Evolutionary conservation across 2,113 vertebrate genomes (phyloP), one percentile per base, ranked within the genome.

Genomic region (Pavo muticus): DNA sequence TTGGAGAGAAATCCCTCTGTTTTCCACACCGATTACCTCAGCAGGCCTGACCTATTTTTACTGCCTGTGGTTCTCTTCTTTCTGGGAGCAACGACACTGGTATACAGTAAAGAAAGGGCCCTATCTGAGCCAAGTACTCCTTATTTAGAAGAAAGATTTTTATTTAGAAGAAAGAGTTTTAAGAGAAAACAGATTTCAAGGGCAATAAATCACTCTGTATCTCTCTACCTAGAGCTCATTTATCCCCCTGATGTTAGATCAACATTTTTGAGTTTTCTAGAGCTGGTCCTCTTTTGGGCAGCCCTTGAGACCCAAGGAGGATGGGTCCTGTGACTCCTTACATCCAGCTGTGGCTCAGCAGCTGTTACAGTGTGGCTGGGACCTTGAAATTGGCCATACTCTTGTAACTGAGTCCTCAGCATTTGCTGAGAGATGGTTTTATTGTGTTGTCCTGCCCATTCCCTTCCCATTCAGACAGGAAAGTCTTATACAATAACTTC

Each of bases 401-500:
- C 79, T 74, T 37, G 87, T 90, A 88, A 93, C 8, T 37, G 91
- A 71, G 82, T 23, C 47, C 63, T 90, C 94, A 81, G 52, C 79
- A 8, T 91, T 84, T 86, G 79, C 79, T 61, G 85, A 85, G 87
- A 75, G 69, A 77, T 94, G 39, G 7, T 91, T 94, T 61, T 61
- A 52, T 90, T 94, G 79, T 86, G 91, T 78, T 86, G 78, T 73
- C 84, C 83, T 73, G 56, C 67, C 81, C 14, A 0, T 74, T 83
- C 61, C 93, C 76, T 95, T 86, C 79, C 93, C 90, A 74, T 77
- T 86, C 72, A 93, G 90, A 77, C 90, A 95, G 93, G 72, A 78
- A 97, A 71, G 85, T 69, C 91, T 95, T 94, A 90, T 94, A 93
- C 94, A 97, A 96, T 88, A 90, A 93, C 75, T 95, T 96, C 94